Evolutionary conservation across 2,113 vertebrate genomes (phyloP), one percentile per base, ranked within the genome.

Genomic region (Alouatta palliata): DNA sequence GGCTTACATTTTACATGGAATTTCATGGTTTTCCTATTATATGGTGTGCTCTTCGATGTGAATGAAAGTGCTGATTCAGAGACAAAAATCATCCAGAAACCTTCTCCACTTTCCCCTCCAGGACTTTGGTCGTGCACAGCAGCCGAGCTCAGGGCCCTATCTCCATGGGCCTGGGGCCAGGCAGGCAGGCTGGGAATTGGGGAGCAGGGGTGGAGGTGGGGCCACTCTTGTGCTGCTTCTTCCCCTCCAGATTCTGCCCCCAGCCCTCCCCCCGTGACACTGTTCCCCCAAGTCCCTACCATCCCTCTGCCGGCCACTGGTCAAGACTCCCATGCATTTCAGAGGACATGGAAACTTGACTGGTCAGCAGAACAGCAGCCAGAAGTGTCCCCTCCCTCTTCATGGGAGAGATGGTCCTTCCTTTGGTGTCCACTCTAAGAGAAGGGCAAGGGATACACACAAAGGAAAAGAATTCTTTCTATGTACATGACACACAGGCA

Each of bases 321-420:
- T 27, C 17, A 10, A 30, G 11, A 32, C 49, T 23, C 43, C 73
- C 40, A 21, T 11, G n/a, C 77, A 17, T 49, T 11, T 70, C 14
- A 4, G 25, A 64, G 58, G 40, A 45, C 9, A 0, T 0, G 4
- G 75, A 19, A 79, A 9, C 5, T 9, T 3, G 35, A 52, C 17
- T 2, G 8, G 7, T 17, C 10, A 1, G 21, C n/a, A 71, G 19
- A 14, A n/a, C 68, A 6, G 32, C 6, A 5, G 5, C 49, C 3
- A 4, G 32, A 13, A 1, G 19, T 8, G 17, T 3, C 27, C 61
- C 45, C 14, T 21, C 19, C 8, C 37, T 32, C 13, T 52, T 12
- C 0, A 1, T 14, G 1, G 32, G 70, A 2, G 8, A 0, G 2
- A 25, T 8, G 0, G 2, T 5, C 11, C n/a, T 32, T 77, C 8